These are phyloP conservation scores for Craseonycteris thonglongyai DNA, from an alignment of 2,113 vertebrate genomes.

Conservation along the genomic window DNA sequence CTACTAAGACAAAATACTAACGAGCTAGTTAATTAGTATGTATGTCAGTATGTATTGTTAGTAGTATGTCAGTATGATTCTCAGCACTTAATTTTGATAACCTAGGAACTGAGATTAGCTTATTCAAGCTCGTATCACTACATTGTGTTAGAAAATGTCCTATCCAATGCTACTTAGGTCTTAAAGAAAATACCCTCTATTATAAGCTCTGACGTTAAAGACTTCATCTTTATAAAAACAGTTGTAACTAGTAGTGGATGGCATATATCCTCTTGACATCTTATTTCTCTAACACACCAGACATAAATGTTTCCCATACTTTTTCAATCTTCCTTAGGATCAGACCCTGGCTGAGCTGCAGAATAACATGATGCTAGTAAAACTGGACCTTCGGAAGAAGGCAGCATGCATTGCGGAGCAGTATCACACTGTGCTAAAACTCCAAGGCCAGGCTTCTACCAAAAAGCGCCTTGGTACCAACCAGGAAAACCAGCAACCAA, in stretches of 20 bases:
- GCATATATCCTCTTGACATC: not conserved
- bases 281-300: slow-evolving; percentile 7
- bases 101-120: not conserved
- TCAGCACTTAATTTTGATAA: not conserved
- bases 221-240: not conserved
- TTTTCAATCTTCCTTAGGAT: slow-evolving; percentile 80
- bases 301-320: not conserved
- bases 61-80: too few species aligned
- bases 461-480: slow-evolving; percentile 86
- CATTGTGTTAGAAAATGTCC: not conserved
- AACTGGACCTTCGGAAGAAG: slow-evolving; percentile 89
- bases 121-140: not conserved
- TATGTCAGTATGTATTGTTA: too few species aligned
- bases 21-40: too few species aligned
- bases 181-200: not conserved
- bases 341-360: slow-evolving; percentile 94
- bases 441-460: slow-evolving; percentile 73
- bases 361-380: slow-evolving; percentile 90
- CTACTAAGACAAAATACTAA: not conserved
- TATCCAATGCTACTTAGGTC: not conserved
- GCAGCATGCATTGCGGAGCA: slow-evolving; percentile 84
- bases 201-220: not conserved
- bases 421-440: slow-evolving; percentile 76
- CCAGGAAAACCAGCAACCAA: slow-evolving; percentile 87
- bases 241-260: not conserved